phyloP scores from a whole-genome alignment of 2,888 invertebrate genomes.

The Caenorhabditis uteleia region DNA sequence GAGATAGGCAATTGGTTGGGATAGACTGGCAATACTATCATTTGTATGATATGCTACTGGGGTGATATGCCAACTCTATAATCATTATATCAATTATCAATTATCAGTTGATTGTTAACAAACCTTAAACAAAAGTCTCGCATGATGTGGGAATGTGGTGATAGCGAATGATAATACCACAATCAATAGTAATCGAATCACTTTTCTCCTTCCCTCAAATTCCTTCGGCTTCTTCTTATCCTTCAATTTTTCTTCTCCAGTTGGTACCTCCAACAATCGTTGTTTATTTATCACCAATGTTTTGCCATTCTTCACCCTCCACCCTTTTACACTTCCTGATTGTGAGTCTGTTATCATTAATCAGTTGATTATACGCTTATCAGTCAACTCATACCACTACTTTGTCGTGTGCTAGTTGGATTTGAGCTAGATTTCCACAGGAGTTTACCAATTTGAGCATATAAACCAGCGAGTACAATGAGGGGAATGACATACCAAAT shows the following conservation, averaged over 20 bases:
- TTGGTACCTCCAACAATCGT: constrained; percentile 47
- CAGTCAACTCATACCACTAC: constrained; percentile 27
- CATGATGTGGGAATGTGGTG: constrained; percentile 88
- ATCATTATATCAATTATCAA: background rate
- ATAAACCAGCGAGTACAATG: constrained; percentile 80
- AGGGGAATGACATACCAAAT: constrained; percentile 84
- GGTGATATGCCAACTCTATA: too few relatives aligned
- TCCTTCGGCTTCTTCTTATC: constrained; percentile 31
- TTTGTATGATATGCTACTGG: too few relatives aligned
- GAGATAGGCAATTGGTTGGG: constrained; percentile 63
- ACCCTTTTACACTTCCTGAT: constrained; percentile 35
- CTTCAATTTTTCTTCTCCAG: constrained; percentile 10
- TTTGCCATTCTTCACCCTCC: constrained; percentile 51
- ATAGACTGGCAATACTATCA: constrained; percentile 32
- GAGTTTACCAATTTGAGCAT: constrained; percentile 83
- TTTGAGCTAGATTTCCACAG: constrained; percentile 75
- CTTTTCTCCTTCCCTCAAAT: constrained; percentile 47
- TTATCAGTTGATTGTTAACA: too few relatives aligned
- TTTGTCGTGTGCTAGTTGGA: constrained; percentile 35
- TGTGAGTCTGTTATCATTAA: constrained; percentile 31
- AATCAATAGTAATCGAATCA: constrained; percentile 84
- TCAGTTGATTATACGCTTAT: background rate
- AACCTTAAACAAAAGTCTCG: constrained; percentile 72
- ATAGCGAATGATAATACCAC: constrained; percentile 87
- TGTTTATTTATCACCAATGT: constrained; percentile 44